These are phyloP conservation scores for Neoniphon sammara DNA, from an alignment of 2,797 vertebrate species.

Conservation along the genomic window DNA sequence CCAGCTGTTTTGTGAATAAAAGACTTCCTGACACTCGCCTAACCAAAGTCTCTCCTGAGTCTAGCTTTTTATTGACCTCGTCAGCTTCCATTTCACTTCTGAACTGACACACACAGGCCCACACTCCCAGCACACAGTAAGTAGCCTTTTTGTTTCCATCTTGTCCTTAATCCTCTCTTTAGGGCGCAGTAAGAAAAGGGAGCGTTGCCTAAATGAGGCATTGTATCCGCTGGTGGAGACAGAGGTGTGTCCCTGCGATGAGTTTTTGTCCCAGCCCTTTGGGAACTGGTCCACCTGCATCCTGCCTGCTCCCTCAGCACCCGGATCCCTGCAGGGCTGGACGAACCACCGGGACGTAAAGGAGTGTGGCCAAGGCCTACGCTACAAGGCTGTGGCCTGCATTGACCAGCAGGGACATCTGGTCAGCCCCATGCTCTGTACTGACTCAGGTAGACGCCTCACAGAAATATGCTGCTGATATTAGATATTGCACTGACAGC, in stretches of 20 bases:
- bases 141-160: conserved; percentile 7
- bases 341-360: conserved; percentile 68
- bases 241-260: conserved; percentile 88
- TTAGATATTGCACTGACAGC: neutral
- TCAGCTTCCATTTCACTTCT: no score
- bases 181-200: conserved; percentile 95
- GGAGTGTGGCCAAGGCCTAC: conserved; percentile 89
- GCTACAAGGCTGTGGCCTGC: conserved; percentile 88
- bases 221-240: conserved; percentile 88
- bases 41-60: no score
- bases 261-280: conserved; percentile 85
- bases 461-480: neutral
- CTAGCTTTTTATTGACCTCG: no score
- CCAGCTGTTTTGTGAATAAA: no score
- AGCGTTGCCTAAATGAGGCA: conserved; percentile 87
- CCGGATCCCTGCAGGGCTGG: conserved; percentile 68
- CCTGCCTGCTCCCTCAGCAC: conserved; percentile 71
- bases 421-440: conserved; percentile 85
- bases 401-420: conserved; percentile 84
- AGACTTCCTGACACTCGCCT: no score
- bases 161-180: conserved; percentile 39
- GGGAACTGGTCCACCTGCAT: conserved; percentile 97
- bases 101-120: no score
- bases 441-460: conserved; percentile 85
- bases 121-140: conserved; percentile 4